Evolutionary conservation across 2,113 vertebrate genomes (phyloP).

Genomic region (Toxotes chatareus): DNA sequence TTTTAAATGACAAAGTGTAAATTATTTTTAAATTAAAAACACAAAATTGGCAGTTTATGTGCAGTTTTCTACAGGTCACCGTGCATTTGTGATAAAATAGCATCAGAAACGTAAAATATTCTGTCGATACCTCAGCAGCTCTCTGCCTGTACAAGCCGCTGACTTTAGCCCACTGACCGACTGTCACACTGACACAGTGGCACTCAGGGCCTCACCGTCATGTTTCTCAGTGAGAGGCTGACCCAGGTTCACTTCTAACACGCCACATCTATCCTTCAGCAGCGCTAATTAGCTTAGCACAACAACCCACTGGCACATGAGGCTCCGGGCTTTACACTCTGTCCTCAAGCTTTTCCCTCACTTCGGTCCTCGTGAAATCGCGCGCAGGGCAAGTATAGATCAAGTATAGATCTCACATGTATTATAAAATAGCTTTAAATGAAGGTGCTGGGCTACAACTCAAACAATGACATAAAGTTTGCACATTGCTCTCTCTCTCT

Average conservation of each 20-base stretch:
- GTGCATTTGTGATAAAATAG: not conserved
- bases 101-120: no score
- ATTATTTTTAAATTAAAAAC: not conserved
- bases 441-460: not conserved
- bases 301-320: conserved; percentile 62
- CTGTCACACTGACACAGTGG: conserved; percentile 50
- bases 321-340: conserved; percentile 34
- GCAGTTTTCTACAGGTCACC: not conserved
- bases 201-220: not conserved
- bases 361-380: not conserved
- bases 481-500: not conserved
- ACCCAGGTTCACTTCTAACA: conserved; percentile 48
- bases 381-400: not conserved
- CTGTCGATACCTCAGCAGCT: not conserved
- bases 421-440: not conserved
- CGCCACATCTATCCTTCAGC: conserved; percentile 24
- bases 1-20: not conserved
- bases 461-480: not conserved
- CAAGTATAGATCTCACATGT: not conserved
- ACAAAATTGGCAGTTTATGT: not conserved
- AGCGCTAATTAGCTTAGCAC: conserved; percentile 76
- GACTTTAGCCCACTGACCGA: conserved; percentile 59
- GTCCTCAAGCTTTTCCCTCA: conserved; percentile 19
- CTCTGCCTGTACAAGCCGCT: no score
- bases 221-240: conserved; percentile 1